Evolutionary conservation across 2,113 vertebrate species (phyloP), one percentile per base, ranked within the genome.

Genomic region (Sapajus apella): DNA sequence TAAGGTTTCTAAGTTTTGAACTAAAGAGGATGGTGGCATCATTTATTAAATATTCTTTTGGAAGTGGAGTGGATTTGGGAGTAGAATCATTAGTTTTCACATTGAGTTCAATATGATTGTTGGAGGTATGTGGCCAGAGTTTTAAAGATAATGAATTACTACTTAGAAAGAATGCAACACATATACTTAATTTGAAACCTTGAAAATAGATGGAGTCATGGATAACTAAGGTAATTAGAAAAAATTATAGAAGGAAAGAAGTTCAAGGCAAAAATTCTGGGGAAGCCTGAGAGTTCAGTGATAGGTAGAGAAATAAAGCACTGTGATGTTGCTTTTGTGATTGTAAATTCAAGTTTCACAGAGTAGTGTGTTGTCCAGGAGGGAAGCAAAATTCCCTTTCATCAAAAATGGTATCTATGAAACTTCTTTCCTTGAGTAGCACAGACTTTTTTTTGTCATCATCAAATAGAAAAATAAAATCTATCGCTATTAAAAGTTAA

Each of bases 381-480:
- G 5, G 7, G 6, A n/a, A 13, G 56, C 89, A 32, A 50, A 66
- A 84, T 8, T n/a, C 7, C 3, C 0, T 20, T 96, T 93, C n/a
- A 32, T 87, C 56, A 92, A 79, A 77, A 27, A n/a, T 12, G 4
- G 35, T 55, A 13, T 37, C 23, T 21, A 83, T 75, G 23, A 90
- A 47, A 18, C 72, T 93, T 80, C 32, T 16, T 83, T 83, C 5
- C 17, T 72, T 77, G n/a, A 91, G 37, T 43, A 95, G 10, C 13
- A 84, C 17, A 66, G 43, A 50, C 27, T 64, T 92, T 91, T 92
- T 93, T 95, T 93, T 95, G 32, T 72, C 9, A 45, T 43, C 12
- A 47, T 87, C 56, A 40, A 52, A 23, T 86, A 32, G 18, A 76
- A 91, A 90, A 66, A 82, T 68, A 73, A 96, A 91, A 87, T 73